Base-by-base conservation (phyloP, 2,113 vertebrate genomes). In the Lates calcarifer region DNA sequence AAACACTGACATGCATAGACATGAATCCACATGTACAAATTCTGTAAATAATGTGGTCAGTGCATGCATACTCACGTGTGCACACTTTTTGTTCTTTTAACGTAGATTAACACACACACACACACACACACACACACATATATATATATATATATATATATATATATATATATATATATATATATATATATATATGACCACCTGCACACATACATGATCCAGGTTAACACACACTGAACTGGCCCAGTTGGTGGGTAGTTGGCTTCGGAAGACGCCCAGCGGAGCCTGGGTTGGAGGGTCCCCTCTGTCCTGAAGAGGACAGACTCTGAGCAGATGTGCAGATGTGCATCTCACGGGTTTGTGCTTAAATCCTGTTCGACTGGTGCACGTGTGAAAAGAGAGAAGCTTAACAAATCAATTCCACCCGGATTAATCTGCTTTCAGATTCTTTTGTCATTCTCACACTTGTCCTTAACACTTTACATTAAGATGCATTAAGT, bases 331-430 rank as follows among this genome's bases (percentile, higher is more conserved):
- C 89, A 90, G 89, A 93, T 89, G 89, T 86, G 81, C 89, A 90
- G 89, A 93, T 89, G 89, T 86, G 82, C 74, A 75, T 91, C 90
- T 88, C 81, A 14, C 84, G 63, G 87, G 81, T 83, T 86, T 56
- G 35, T 76, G 61, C 70, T 80, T 81, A 94, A 94, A 92, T 93
- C 94, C 91, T 87, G 82, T 92, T 93, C 83, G 82, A 90, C 88
- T 85, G 82, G 79, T 49, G 80, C 85, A 82, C 60, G 86, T 71
- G 47, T 85, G 76, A 93, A 87, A 87, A 85, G 74, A 78, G 87
- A 91, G 87, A 91, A 94, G 93, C 93, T 94, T 92, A 92, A 92
- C 85, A 89, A 93, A 94, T 93, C 86, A 91, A 90, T 94, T 94
- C 90, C 82, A 72, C 58, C 77, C 84, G 75, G 80, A 89, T 91